Evolutionary conservation across 2,113 vertebrate genomes (phyloP).

Genomic region (Neotoma lepida): DNA sequence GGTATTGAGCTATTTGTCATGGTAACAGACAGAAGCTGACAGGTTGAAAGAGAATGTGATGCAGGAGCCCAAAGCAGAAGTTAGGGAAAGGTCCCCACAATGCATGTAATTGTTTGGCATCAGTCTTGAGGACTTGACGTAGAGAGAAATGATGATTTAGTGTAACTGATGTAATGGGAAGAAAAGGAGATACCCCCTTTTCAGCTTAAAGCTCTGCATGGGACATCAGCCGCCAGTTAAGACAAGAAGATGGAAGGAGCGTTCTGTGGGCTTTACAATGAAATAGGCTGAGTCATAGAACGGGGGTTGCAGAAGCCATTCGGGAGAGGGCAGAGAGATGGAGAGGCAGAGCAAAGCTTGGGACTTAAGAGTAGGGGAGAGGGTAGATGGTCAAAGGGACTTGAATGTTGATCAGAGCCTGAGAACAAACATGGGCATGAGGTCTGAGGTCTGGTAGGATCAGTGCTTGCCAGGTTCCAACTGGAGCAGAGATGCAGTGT

Average conservation of each 20-base stretch:
- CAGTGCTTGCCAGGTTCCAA: constrained; percentile 59
- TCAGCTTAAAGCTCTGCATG: neutral
- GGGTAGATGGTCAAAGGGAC: constrained; percentile 71
- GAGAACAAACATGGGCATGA: constrained; percentile 35
- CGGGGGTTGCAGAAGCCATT: neutral
- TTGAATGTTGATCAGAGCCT: neutral
- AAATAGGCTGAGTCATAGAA: neutral
- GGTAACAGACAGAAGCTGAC: neutral
- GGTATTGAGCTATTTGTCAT: neutral
- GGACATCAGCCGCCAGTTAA: neutral
- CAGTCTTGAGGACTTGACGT: neutral
- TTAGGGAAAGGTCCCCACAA: neutral
- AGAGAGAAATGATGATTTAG: neutral
- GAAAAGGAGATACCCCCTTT: neutral
- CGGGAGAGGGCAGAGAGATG: neutral
- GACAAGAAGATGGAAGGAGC: neutral
- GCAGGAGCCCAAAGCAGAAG: neutral
- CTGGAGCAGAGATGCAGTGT: constrained; percentile 63
- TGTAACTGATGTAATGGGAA: neutral
- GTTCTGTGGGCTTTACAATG: neutral
- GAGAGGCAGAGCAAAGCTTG: neutral
- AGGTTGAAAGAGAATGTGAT: neutral
- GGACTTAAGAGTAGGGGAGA: constrained; percentile 65
- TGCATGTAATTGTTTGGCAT: neutral
- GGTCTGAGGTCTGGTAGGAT: constrained; percentile 48